Evolutionary conservation across 2,113 vertebrate species (phyloP).

Genomic region (Alethe castanea): DNA sequence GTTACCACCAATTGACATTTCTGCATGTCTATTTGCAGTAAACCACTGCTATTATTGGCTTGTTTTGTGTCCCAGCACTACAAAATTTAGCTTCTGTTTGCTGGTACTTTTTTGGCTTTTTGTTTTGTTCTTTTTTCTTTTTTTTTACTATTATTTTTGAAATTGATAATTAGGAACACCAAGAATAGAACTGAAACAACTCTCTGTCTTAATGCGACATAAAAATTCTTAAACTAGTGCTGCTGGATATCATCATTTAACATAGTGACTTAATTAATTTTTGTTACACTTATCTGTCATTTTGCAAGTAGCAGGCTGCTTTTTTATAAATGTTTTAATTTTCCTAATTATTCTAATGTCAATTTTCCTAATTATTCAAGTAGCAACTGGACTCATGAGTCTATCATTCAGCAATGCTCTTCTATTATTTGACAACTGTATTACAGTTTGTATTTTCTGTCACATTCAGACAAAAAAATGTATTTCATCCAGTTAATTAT

Average conservation of each 20-base stretch:
- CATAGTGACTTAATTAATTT: not conserved
- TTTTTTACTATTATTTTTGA: not conserved
- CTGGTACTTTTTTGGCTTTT: not conserved
- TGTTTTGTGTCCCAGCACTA: not conserved
- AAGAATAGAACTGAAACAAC: not conserved
- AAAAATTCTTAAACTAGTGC: not conserved
- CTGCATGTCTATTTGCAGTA: not conserved
- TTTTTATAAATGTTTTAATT: not conserved
- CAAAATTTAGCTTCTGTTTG: not conserved
- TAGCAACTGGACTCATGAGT: not conserved
- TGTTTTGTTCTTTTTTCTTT: not conserved
- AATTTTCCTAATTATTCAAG: not conserved
- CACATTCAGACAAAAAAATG: not conserved
- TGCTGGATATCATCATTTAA: not conserved
- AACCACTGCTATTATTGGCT: not conserved
- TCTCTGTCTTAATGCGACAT: not conserved
- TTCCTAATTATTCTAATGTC: not conserved
- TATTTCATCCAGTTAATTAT: not conserved
- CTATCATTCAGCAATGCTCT: not conserved
- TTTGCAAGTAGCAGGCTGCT: not conserved
- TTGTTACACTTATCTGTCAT: not conserved
- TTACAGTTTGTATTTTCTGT: not conserved
- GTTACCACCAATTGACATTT: not conserved
- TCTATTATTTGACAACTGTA: not conserved
- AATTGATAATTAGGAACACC: not conserved